Base-by-base conservation (phyloP, 2,888 invertebrate genomes). In the Chaitophorus viminalis region DNA sequence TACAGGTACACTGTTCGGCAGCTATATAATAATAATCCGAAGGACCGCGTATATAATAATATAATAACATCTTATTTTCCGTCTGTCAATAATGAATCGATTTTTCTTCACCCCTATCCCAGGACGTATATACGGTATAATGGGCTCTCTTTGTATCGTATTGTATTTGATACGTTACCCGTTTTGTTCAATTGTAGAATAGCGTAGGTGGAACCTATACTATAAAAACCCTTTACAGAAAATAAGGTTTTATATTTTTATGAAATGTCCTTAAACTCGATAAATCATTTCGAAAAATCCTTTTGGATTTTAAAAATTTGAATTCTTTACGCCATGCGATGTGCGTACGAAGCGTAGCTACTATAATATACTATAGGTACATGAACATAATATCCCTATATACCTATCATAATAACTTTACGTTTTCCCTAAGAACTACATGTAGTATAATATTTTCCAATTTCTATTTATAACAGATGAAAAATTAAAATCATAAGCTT, bases 71-170 rank as follows among this genome's bases (percentile, higher is more conserved):
- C 74, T 72, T 21, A 36, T 74, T 74, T 36, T 74, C 33, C 36
- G 21, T 33, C 74, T 74, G 36, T 74, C 74, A 74, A 36, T 31
- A 74, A 36, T 25, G 74, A 36, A 74, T 74, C 36, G 74, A 74
- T 36, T 21, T 74, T 74, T 74, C 6, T 74, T 74, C 74, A 70
- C 70, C 70, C 70, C 31, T 29, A 31, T 70, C 21, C 70, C 14
- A 25, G 25, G 1, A 5, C 60, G 3, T n/a, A 31, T 65, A 65
- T 9, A 65, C 29, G n/a, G n/a, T 65, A 65, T 29, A 29, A 60
- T 60, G 60, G 4, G 6, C 25, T 25, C 60, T 60, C 25, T 18
- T 60, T 60, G 18, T n/a, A n/a, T 60, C 60, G 60, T 21, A 60
- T 54, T 11, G 4, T 21, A 46, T 9, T 46, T 9, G 46, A 46